These are phyloP conservation scores for Drosophila mayaguana DNA, from an alignment of 2,888 invertebrate species.

Conservation along the genomic window DNA sequence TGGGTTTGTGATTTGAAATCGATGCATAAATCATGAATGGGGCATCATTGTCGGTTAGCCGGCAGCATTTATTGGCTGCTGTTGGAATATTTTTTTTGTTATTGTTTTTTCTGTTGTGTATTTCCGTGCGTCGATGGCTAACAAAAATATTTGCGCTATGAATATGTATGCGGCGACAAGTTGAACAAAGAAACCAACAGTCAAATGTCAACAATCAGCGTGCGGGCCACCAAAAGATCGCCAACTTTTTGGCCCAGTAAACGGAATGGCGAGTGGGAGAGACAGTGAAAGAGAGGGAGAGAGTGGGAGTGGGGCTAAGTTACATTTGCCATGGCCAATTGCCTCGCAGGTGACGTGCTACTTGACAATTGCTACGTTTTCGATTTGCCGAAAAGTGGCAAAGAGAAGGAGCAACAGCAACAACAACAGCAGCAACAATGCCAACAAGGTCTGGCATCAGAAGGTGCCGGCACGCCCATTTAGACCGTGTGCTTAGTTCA, in stretches of 20 bases:
- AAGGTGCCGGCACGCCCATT: slow-evolving; percentile 76
- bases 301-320: background rate
- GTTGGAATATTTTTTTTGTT: background rate
- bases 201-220: slow-evolving; percentile 57
- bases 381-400: slow-evolving; percentile 73
- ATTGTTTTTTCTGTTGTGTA: background rate
- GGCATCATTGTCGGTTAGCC: slow-evolving; percentile 61
- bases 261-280: slow-evolving; percentile 8
- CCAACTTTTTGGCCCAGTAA: slow-evolving; percentile 57
- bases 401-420: slow-evolving; percentile 40
- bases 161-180: slow-evolving; percentile 50
- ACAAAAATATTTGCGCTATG: slow-evolving; percentile 35
- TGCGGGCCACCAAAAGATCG: slow-evolving; percentile 43
- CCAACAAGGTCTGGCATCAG: slow-evolving; percentile 27
- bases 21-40: slow-evolving; percentile 75
- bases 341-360: slow-evolving; percentile 71
- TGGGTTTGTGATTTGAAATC: slow-evolving; percentile 64
- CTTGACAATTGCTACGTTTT: slow-evolving; percentile 79
- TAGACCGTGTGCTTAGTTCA: slow-evolving; percentile 64
- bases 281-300: background rate
- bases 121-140: slow-evolving; percentile 27
- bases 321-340: slow-evolving; percentile 58
- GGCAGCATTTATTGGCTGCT: slow-evolving; percentile 40
- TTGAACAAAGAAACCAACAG: slow-evolving; percentile 43
- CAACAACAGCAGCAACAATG: slow-evolving; percentile 14